Percentiles rank a stretch among this genome's conserved stretches.
phyloP scores from a whole-genome alignment of 1,140 invertebrate species.

The Hyposmocoma kahamanoa region DNA sequence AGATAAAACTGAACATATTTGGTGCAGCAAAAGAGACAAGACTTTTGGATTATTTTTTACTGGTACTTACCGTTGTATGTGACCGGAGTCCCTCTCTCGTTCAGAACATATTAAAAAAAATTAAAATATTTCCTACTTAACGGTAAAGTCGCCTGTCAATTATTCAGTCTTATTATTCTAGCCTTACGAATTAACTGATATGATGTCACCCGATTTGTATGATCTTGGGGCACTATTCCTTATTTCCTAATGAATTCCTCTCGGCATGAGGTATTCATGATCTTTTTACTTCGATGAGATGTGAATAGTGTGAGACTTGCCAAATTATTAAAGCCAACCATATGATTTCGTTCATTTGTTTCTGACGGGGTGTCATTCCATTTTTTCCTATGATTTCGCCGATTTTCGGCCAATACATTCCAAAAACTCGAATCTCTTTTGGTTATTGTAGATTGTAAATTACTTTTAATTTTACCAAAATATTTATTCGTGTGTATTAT shows the following conservation, averaged over 20 bases:
- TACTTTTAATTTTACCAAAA: too few species aligned
- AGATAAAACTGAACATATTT: neutral
- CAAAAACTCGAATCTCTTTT: too few species aligned
- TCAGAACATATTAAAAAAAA: slow-evolving; percentile 32
- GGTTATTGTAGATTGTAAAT: too few species aligned
- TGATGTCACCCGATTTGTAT: slow-evolving; percentile 33
- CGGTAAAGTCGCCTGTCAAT: slow-evolving; percentile 22
- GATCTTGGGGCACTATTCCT: slow-evolving; percentile 30
- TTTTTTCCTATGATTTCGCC: neutral
- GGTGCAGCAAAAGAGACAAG: neutral
- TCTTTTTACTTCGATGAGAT: slow-evolving; percentile 36
- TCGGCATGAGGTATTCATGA: slow-evolving; percentile 32
- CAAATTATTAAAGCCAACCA: slow-evolving; percentile 60
- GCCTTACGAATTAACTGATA: slow-evolving; percentile 42
- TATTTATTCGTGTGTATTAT: too few species aligned
- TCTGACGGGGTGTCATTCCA: slow-evolving; percentile 38
- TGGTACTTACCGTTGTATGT: slow-evolving; percentile 15
- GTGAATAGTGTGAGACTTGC: slow-evolving; percentile 50
- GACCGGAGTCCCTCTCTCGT: slow-evolving; percentile 9
- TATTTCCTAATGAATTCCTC: slow-evolving; percentile 40
- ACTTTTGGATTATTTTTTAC: neutral
- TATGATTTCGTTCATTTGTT: slow-evolving; percentile 69
- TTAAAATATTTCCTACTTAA: slow-evolving; percentile 13
- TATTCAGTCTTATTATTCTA: slow-evolving; percentile 26
- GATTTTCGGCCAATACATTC: neutral